Base-by-base conservation (phyloP, 2,888 invertebrate species). In the Tetropium fuscum region DNA sequence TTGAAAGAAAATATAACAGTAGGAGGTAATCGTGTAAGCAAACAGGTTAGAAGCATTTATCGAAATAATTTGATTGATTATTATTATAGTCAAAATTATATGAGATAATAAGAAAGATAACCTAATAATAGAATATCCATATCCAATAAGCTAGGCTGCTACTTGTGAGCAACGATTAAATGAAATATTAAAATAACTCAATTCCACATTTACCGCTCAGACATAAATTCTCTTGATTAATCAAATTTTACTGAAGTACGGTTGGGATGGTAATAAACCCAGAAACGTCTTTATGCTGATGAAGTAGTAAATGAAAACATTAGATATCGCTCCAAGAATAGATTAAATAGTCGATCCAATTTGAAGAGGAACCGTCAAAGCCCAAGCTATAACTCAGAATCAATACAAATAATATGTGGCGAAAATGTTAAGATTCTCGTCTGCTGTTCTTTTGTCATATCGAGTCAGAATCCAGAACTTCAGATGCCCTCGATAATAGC, bases 271-370 rank as follows among this genome's bases (percentile, higher is more conserved):
- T 19, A 38, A 38, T 38, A 38, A 16, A 18, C 15, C 18, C 7
- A 13, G 4, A 2, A n/a, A 10, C 8, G n/a, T 19, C 34, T 10
- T 10, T 5, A 19, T 19, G 18, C 38, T 49, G 32, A 49, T 15
- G 34, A 11, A 10, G 40, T 27, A 51, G 27, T 16, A 34, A 20
- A 40, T 22, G 27, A 27, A 40, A 40, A 40, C 16, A 40, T 40
- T 40, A 34, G 13, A 27, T 18, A 27, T 15, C 16, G 15, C 13
- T 49, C 51, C 34, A 18, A 40, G 18, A 51, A 27, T 40, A 38
- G 48, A 25, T 40, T 38, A 25, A 15, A 18, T 20, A 20, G 25
- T 10, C 22, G 48, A 48, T 48, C 18, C 36, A 48, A 51, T 51
- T 51, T 38, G 40, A 38, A 2, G 11, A 15, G 18, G 25, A 27